These are phyloP conservation scores for Trichopoda pennipes DNA, from an alignment of 2,888 invertebrate genomes.

Conservation along the genomic window DNA sequence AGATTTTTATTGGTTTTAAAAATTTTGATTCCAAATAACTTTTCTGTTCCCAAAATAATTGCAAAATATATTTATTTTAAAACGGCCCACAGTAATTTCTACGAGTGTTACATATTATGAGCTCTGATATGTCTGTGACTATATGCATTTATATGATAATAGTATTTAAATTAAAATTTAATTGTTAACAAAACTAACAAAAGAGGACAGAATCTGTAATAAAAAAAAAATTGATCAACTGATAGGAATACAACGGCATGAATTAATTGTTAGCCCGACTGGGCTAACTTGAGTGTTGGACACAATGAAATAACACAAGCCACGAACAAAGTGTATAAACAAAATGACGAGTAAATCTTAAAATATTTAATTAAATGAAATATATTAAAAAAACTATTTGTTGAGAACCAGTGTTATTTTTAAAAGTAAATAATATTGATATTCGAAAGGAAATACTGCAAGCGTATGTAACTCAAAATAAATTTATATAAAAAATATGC, in stretches of 20 bases:
- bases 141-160: not conserved
- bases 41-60: no score
- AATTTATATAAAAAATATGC: not conserved
- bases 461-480: no score
- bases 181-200: not conserved
- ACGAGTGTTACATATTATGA: not conserved
- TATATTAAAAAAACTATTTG: no score
- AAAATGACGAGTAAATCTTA: not conserved
- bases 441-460: no score
- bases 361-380: not conserved
- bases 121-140: not conserved
- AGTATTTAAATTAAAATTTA: conserved; percentile 20
- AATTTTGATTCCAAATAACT: no score
- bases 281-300: not conserved
- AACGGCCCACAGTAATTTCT: no score
- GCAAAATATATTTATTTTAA: no score
- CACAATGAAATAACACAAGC: not conserved
- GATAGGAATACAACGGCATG: not conserved
- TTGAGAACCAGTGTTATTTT: no score
- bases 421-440: no score
- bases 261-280: conserved; percentile 14
- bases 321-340: not conserved
- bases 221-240: not conserved
- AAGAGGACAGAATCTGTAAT: not conserved
- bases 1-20: no score